These are phyloP conservation scores for Eulacestoma nigropectus DNA, from an alignment of 2,113 vertebrate genomes.

Conservation along the genomic window DNA sequence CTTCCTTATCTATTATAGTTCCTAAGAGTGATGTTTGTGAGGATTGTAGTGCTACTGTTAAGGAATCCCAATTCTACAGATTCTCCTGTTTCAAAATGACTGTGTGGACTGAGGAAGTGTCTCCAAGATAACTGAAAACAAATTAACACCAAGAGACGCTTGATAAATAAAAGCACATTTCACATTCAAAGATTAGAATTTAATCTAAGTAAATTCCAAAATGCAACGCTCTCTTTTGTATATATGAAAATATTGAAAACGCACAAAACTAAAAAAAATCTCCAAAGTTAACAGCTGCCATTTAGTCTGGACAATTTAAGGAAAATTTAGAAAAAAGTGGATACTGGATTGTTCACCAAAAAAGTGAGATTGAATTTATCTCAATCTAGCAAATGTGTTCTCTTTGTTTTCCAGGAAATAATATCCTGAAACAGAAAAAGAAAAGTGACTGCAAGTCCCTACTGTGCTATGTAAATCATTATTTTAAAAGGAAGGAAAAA, in stretches of 20 bases:
- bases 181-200: too few relatives aligned
- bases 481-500: neutral
- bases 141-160: neutral
- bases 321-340: neutral
- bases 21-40: neutral
- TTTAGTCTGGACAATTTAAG: neutral
- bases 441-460: neutral
- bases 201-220: neutral
- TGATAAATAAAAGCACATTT: neutral
- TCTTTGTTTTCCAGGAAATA: neutral
- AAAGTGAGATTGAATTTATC: neutral
- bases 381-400: neutral
- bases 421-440: neutral
- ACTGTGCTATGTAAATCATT: neutral
- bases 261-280: neutral
- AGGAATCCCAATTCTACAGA: neutral
- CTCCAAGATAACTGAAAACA: neutral
- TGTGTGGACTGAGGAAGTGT: neutral
- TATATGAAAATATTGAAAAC: neutral
- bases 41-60: neutral
- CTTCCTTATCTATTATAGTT: neutral
- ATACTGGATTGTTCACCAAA: neutral
- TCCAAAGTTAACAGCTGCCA: neutral
- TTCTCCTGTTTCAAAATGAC: neutral
- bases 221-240: accelerated